Percentiles rank a stretch among this genome's conserved stretches.
phyloP scores from a whole-genome alignment of 2,888 invertebrate species.

The Quadroppia sp. region DNA sequence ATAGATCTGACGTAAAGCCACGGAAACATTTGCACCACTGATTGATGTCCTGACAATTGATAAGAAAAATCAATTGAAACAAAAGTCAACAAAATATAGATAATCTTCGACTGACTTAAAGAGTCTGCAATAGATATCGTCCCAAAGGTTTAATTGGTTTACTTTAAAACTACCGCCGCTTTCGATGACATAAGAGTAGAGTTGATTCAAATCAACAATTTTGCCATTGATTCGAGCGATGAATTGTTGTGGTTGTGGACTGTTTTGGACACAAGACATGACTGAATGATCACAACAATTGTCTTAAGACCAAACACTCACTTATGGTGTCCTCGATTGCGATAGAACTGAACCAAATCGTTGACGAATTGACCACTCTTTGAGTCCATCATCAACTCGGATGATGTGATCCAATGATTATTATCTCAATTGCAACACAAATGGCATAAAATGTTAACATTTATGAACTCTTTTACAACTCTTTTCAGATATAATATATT shows the following conservation, averaged over 20 bases:
- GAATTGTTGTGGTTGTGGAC: constrained; percentile 40
- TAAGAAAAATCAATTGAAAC: background rate
- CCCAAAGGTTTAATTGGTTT: constrained; percentile 42
- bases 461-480: background rate
- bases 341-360: constrained; percentile 43
- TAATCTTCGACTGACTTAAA: constrained; percentile 35
- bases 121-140: constrained; percentile 42
- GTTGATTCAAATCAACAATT: constrained; percentile 40
- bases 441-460: constrained; percentile 27
- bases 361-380: constrained; percentile 43
- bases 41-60: constrained; percentile 7
- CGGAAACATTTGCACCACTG: constrained; percentile 41
- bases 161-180: constrained; percentile 43
- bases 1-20: constrained; percentile 43
- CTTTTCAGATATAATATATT: no score
- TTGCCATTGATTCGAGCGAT: constrained; percentile 43
- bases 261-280: background rate
- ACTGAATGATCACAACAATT: background rate
- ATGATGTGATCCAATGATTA: constrained; percentile 23
- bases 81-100: background rate
- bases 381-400: constrained; percentile 38
- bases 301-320: constrained; percentile 14
- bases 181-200: constrained; percentile 42
- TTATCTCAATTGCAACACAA: background rate
- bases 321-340: constrained; percentile 40